phyloP scores from a whole-genome alignment of 2,797 vertebrate genomes.

The Sebastes trivittatus region DNA sequence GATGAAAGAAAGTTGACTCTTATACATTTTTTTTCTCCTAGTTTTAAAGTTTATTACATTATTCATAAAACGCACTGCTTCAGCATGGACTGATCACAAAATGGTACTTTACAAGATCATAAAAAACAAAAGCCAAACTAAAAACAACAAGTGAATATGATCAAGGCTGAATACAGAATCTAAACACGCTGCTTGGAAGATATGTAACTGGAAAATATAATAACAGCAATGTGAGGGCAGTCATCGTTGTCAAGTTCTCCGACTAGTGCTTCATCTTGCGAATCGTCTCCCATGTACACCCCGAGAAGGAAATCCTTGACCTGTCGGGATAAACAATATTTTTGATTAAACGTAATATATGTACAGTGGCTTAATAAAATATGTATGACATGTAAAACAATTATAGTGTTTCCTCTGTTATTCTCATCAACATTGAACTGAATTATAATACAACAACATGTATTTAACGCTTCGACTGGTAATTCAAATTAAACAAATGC shows the following conservation, averaged over 20 bases:
- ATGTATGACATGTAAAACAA: not conserved
- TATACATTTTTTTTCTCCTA: not conserved
- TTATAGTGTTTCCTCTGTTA: not conserved
- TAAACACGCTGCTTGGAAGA: not conserved
- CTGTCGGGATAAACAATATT: slow-evolving; percentile 41
- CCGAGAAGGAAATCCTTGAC: slow-evolving; percentile 74
- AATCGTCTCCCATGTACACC: slow-evolving; percentile 84
- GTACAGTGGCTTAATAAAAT: slow-evolving; percentile 23
- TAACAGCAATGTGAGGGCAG: slow-evolving; percentile 39
- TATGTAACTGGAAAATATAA: not conserved
- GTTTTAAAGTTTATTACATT: slow-evolving; percentile 85
- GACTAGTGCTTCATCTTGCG: slow-evolving; percentile 87
- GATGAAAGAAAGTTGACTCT: not conserved
- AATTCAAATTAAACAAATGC: not conserved
- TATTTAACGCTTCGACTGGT: not conserved
- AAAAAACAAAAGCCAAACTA: slow-evolving; percentile 39
- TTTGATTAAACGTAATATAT: slow-evolving; percentile 5
- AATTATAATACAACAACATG: not conserved
- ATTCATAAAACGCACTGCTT: slow-evolving; percentile 78
- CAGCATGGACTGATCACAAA: slow-evolving; percentile 71
- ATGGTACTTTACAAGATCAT: slow-evolving; percentile 58
- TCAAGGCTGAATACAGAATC: not conserved
- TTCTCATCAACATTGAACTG: slow-evolving; percentile 3
- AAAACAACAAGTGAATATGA: slow-evolving; percentile 34
- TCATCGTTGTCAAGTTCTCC: slow-evolving; percentile 31